phyloP scores from a whole-genome alignment of 2,797 vertebrate genomes.

The Oophaga sylvatica region DNA sequence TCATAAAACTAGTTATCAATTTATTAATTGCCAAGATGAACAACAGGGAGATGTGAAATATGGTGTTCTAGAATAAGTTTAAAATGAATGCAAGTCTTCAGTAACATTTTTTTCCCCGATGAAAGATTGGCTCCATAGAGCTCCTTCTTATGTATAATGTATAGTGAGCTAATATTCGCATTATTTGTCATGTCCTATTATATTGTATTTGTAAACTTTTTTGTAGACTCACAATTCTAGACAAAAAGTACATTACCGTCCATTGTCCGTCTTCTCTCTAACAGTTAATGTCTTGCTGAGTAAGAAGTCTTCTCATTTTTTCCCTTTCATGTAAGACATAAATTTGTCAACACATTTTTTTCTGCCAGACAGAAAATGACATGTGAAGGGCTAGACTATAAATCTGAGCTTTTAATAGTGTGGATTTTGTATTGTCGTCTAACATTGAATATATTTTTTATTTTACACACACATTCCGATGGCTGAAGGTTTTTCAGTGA shows the following conservation, averaged over 20 bases:
- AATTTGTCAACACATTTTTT: conserved; percentile 2
- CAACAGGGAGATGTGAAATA: no score
- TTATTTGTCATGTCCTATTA: neutral
- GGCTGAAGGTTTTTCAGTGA: no score
- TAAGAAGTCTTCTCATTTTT: neutral
- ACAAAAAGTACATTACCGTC: neutral
- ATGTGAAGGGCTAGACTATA: neutral
- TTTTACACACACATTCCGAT: no score
- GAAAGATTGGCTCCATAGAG: neutral
- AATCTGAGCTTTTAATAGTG: neutral
- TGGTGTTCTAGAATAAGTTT: no score
- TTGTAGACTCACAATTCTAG: neutral
- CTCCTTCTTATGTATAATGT: no score
- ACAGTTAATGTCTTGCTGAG: neutral
- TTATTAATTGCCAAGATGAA: no score
- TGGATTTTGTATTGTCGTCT: neutral
- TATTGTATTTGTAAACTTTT: neutral
- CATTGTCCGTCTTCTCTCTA: neutral
- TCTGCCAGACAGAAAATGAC: neutral
- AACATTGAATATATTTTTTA: neutral
- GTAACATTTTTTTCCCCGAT: neutral
- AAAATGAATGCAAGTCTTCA: no score
- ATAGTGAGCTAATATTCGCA: no score
- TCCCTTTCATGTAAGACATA: conserved; percentile 22
- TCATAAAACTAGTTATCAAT: no score